Percentiles rank a stretch among this genome's conserved stretches.
These are phyloP conservation scores for Rutilus rutilus DNA, from an alignment of 2,113 vertebrate species.

Conservation along the genomic window DNA sequence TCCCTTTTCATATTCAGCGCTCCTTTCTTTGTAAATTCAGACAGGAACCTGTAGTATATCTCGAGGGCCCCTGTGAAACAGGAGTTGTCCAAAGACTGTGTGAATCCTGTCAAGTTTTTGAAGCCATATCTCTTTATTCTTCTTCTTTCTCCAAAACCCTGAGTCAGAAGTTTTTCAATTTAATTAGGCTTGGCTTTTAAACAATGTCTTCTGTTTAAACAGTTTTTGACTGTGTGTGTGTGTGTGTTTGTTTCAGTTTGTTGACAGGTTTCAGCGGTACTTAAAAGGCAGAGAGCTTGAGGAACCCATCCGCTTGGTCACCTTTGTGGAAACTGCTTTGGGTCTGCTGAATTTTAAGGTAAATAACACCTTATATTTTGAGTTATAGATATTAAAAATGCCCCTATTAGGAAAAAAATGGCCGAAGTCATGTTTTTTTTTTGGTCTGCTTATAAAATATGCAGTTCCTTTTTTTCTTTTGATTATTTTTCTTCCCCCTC, in stretches of 20 bases:
- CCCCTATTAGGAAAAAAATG: not conserved
- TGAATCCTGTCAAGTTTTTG: constrained; percentile 28
- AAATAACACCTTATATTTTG: constrained; percentile 68
- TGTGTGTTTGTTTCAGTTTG: constrained; percentile 85
- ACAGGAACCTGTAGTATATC: constrained; percentile 50
- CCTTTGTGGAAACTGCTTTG: constrained; percentile 97
- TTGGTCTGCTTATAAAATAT: constrained; percentile 50
- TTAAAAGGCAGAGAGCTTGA: constrained; percentile 88
- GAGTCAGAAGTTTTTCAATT: constrained; percentile 31
- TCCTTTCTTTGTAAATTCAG: constrained; percentile 34
- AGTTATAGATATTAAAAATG: not conserved
- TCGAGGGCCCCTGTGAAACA: constrained; percentile 50
- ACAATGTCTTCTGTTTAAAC: constrained; percentile 21
- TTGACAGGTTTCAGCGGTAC: constrained; percentile 90
- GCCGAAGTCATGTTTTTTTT: not conserved
- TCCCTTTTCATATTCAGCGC: constrained; percentile 57
- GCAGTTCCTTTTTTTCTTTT: constrained; percentile 61
- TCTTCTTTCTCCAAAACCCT: constrained; percentile 26
- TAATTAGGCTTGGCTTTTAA: constrained; percentile 44
- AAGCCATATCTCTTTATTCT: constrained; percentile 24
- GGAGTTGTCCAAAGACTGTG: constrained; percentile 41
- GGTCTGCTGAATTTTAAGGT: constrained; percentile 99
- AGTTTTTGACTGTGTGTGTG: constrained; percentile 47
- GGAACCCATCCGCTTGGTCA: constrained; percentile 93
- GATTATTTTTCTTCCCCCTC: constrained; percentile 58